Conservation (phyloP, 2,888 invertebrate species). For the Cataglyphis altisquamis region DNA sequence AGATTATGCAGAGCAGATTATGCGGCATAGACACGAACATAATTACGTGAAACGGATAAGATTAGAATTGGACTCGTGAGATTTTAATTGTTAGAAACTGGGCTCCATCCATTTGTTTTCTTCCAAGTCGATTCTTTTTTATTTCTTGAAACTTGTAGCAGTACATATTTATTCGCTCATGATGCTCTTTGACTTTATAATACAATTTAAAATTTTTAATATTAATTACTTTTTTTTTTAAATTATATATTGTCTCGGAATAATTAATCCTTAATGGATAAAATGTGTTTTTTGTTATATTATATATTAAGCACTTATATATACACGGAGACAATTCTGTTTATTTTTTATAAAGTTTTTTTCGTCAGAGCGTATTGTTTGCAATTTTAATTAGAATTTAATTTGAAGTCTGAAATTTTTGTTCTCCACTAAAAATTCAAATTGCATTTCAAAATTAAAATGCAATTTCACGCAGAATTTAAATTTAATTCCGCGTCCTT, state of each 20-base stretch:
- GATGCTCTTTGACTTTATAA: conserved; percentile 3
- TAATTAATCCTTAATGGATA: conserved; percentile 29
- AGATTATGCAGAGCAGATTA: conserved; percentile 53
- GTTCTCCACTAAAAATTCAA: conserved; percentile 49
- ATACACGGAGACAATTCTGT: background rate
- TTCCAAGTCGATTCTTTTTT: background rate
- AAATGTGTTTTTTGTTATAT: conserved; percentile 38
- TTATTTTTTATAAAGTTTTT: conserved; percentile 51
- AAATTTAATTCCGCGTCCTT: conserved; percentile 54
- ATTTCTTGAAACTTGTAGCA: background rate
- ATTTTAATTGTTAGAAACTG: background rate
- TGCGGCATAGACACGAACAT: conserved; percentile 14
- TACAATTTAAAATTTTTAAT: background rate
- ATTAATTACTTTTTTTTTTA: background rate
- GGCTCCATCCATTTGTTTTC: background rate
- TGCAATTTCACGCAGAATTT: conserved; percentile 57
- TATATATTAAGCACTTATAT: conserved; percentile 26
- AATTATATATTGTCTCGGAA: background rate
- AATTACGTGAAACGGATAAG: conserved; percentile 30
- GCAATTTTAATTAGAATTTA: conserved; percentile 56
- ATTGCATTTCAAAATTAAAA: conserved; percentile 56
- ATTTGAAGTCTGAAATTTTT: conserved; percentile 48
- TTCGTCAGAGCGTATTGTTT: conserved; percentile 36
- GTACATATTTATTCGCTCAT: background rate
- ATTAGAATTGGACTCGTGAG: background rate